Percentiles rank a stretch among this genome's conserved stretches.
These are phyloP conservation scores for Prionchulus punctatus DNA, from an alignment of 2,888 invertebrate species.

Conservation along the genomic window DNA sequence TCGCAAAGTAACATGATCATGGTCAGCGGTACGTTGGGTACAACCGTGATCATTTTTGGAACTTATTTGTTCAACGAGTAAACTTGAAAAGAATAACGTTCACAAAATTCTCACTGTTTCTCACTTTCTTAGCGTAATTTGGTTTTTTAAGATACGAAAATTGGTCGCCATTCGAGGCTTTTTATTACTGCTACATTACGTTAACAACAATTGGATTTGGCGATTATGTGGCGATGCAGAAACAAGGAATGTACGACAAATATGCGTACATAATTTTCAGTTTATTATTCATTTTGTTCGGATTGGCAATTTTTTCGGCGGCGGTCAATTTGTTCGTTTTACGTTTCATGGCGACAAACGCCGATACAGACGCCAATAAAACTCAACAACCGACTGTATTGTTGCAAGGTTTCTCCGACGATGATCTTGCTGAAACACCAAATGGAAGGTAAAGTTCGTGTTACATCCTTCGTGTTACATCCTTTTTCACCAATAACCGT, in stretches of 20 bases:
- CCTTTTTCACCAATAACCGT: too few species aligned
- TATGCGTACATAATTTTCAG: slow-evolving; percentile 84
- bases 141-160: slow-evolving; percentile 54
- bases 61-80: slow-evolving; percentile 68
- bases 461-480: too few species aligned
- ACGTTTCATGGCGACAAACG: slow-evolving; percentile 84
- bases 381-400: neutral
- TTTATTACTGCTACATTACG: slow-evolving; percentile 98
- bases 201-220: slow-evolving; percentile 94
- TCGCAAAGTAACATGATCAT: slow-evolving; percentile 96
- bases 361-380: slow-evolving; percentile 66
- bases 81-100: neutral
- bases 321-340: slow-evolving; percentile 89
- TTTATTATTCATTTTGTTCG: slow-evolving; percentile 89
- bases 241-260: slow-evolving; percentile 70
- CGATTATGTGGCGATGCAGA: slow-evolving; percentile 92
- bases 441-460: neutral
- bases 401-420: neutral
- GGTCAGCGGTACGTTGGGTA: slow-evolving; percentile 74
- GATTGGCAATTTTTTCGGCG: slow-evolving; percentile 91
- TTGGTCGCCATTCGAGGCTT: slow-evolving; percentile 89
- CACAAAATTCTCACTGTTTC: neutral
- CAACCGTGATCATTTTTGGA: slow-evolving; percentile 78
- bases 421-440: neutral
- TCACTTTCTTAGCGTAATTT: neutral